Conservation (phyloP, 2,888 invertebrate genomes). For the Limulus polyphemus region DNA sequence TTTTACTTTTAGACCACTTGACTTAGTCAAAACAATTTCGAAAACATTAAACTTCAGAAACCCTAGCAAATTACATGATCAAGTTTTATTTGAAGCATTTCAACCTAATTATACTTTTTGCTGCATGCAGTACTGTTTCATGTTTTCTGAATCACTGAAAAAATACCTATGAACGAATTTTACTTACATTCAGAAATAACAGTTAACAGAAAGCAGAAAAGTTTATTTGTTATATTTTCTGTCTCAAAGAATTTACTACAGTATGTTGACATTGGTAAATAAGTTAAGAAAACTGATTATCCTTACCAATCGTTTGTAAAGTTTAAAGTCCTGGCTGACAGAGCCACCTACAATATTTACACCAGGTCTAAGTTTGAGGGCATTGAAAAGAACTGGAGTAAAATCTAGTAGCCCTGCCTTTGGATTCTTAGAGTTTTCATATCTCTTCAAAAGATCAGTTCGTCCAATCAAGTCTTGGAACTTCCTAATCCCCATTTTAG, state of each 20-base stretch:
- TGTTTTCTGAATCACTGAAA: no score
- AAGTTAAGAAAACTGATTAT: slow-evolving; percentile 39
- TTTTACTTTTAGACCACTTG: no score
- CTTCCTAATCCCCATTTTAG: slow-evolving; percentile 69
- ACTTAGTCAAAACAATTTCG: no score
- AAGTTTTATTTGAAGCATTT: no score
- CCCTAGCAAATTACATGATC: no score
- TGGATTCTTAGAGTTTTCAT: slow-evolving; percentile 52
- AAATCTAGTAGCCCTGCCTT: slow-evolving; percentile 80
- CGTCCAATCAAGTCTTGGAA: slow-evolving; percentile 87
- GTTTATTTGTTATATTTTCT: not conserved
- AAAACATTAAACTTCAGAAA: no score
- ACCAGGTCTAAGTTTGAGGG: slow-evolving; percentile 74
- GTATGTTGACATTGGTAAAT: not conserved
- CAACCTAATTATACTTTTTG: no score
- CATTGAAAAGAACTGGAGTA: slow-evolving; percentile 71
- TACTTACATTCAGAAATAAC: no score
- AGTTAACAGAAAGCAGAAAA: not conserved
- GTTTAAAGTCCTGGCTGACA: slow-evolving; percentile 50
- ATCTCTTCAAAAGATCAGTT: slow-evolving; percentile 69
- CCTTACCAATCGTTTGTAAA: slow-evolving; percentile 61
- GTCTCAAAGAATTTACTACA: not conserved
- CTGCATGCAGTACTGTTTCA: no score
- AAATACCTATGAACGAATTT: no score
- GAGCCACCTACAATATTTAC: slow-evolving; percentile 83